Evolutionary conservation across 2,888 invertebrate genomes (phyloP).

Genomic region (Conomelus anceps): DNA sequence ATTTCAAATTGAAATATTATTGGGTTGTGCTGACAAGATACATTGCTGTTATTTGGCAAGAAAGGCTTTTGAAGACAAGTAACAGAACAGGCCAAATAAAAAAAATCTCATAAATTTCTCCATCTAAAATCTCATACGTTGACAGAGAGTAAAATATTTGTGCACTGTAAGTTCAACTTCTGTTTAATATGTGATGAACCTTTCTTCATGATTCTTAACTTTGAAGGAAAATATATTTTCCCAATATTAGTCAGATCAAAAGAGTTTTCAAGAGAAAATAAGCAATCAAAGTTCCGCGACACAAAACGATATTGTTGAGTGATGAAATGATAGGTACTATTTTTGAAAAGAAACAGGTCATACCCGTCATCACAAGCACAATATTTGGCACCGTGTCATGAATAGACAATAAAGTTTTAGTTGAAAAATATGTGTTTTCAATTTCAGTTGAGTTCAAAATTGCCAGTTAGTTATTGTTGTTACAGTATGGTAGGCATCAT

Average conservation of each 20-base stretch:
- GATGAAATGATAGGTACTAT: neutral
- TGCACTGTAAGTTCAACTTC: too few relatives aligned
- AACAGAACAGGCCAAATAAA: too few relatives aligned
- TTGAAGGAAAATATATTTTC: too few relatives aligned
- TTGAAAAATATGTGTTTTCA: neutral
- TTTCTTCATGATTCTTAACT: neutral
- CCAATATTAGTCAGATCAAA: neutral
- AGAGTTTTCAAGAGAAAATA: neutral
- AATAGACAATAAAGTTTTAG: neutral
- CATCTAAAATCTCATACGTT: too few relatives aligned
- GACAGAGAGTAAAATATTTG: too few relatives aligned
- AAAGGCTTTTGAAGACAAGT: too few relatives aligned
- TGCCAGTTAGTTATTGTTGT: neutral
- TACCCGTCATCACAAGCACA: neutral
- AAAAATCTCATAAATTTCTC: too few relatives aligned
- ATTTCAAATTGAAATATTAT: too few relatives aligned
- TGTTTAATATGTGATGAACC: too few relatives aligned
- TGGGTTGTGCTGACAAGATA: too few relatives aligned
- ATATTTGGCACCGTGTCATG: neutral
- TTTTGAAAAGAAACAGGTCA: neutral
- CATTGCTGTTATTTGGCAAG: too few relatives aligned
- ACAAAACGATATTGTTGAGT: neutral
- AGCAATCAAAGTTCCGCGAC: neutral
- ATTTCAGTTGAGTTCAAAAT: neutral
- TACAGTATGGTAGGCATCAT: too few relatives aligned